These are phyloP conservation scores for Gasterosteus aculeatus DNA, from an alignment of 2,113 vertebrate genomes.

Conservation along the genomic window DNA sequence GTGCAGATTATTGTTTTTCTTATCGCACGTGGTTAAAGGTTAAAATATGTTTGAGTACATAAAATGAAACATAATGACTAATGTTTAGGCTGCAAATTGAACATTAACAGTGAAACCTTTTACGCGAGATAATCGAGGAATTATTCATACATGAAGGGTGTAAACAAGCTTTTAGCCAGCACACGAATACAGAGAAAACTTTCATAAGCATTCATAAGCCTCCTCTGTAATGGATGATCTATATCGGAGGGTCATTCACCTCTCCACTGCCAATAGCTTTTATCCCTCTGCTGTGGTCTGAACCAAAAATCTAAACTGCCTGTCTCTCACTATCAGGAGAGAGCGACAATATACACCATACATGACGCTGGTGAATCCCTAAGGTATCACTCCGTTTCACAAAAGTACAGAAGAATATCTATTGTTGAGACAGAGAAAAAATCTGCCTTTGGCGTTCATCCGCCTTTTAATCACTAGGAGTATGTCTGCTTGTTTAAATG, in stretches of 20 bases:
- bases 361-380: conserved; percentile 15
- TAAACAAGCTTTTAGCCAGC: conserved; percentile 41
- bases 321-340: conserved; percentile 44
- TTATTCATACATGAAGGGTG: conserved; percentile 42
- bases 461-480: conserved; percentile 29
- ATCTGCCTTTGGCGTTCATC: conserved; percentile 25
- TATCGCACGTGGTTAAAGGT: neutral
- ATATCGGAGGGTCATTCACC: conserved; percentile 43
- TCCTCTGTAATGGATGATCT: conserved; percentile 51
- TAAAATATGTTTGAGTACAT: conserved; percentile 2
- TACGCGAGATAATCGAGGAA: conserved; percentile 17
- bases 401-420: conserved; percentile 10
- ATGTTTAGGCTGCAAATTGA: conserved; percentile 7
- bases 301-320: conserved; percentile 54
- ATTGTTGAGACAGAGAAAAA: no score
- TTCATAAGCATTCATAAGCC: conserved; percentile 42
- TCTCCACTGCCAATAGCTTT: conserved; percentile 43
- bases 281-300: conserved; percentile 39
- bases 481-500: conserved; percentile 8
- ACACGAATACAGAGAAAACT: conserved; percentile 41
- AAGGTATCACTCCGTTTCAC: conserved; percentile 25
- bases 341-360: conserved; percentile 50
- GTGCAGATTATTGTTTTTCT: conserved; percentile 1
- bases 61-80: conserved; percentile 9
- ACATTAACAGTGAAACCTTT: neutral